Evolutionary conservation across 2,888 invertebrate species (phyloP).

Genomic region (Yponomeuta sedellus): DNA sequence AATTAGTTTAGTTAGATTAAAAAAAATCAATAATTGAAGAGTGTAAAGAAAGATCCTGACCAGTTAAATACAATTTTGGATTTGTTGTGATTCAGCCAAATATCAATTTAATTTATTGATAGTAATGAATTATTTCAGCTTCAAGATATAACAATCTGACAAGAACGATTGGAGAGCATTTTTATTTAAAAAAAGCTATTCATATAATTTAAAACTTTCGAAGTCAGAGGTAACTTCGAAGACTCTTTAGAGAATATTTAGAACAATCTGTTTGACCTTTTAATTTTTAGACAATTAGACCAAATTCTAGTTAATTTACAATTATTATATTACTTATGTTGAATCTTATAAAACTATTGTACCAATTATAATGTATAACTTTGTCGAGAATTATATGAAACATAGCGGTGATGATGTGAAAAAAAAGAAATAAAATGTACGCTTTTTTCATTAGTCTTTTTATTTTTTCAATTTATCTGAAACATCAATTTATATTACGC

Average conservation of each 20-base stretch:
- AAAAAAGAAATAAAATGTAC: conserved; percentile 44
- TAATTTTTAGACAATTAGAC: conserved; percentile 4
- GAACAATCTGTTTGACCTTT: conserved; percentile 3
- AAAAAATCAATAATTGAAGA: not conserved
- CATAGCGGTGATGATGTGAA: conserved; percentile 35
- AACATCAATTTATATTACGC: too few relatives aligned
- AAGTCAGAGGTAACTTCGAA: not conserved
- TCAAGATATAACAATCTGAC: too few relatives aligned
- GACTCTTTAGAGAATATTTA: conserved; percentile 2
- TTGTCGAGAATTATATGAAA: conserved; percentile 38
- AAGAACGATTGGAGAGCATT: too few relatives aligned
- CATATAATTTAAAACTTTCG: not conserved
- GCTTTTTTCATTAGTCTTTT: conserved; percentile 40
- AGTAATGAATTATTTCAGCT: too few relatives aligned
- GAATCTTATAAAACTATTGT: conserved; percentile 30
- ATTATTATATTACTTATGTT: conserved; percentile 26
- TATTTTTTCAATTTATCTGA: conserved; percentile 3
- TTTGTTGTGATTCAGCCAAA: not conserved
- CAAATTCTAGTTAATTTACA: not conserved
- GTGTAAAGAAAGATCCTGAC: not conserved
- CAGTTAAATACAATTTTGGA: not conserved
- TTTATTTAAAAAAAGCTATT: too few relatives aligned
- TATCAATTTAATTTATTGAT: too few relatives aligned
- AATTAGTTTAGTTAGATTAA: not conserved
- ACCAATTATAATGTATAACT: conserved; percentile 29